A percentile compares a stretch with the other conserved stretches of the same genome.
Evolutionary conservation across 2,113 vertebrate species (phyloP).

Genomic region (Enhydra lutris): DNA sequence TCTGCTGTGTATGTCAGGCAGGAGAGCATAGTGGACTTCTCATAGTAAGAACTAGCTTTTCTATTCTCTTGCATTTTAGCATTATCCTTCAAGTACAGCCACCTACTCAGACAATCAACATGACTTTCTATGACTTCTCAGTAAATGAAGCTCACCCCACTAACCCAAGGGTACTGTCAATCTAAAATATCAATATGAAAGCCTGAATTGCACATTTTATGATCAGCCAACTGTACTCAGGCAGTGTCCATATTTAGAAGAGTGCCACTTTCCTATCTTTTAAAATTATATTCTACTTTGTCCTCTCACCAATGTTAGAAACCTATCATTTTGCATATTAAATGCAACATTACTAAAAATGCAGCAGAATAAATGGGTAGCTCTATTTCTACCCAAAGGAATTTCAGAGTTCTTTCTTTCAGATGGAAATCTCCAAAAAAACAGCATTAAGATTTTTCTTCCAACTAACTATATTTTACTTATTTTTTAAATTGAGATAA

Average conservation of each 20-base stretch:
- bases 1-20: background rate
- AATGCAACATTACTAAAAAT: constrained; percentile 80
- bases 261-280: constrained; percentile 79
- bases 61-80: constrained; percentile 66
- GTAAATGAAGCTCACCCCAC: constrained; percentile 76
- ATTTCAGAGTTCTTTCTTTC: constrained; percentile 73
- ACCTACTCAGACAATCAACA: constrained; percentile 81
- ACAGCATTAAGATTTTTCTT: constrained; percentile 43
- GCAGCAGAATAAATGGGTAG: constrained; percentile 74
- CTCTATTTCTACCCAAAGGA: constrained; percentile 62
- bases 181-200: constrained; percentile 79
- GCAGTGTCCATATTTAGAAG: constrained; percentile 76
- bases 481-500: background rate
- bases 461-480: background rate
- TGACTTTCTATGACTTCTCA: constrained; percentile 78
- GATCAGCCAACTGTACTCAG: constrained; percentile 80
- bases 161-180: constrained; percentile 76
- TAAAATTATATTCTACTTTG: constrained; percentile 77
- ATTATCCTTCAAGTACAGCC: constrained; percentile 62
- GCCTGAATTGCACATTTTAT: constrained; percentile 80
- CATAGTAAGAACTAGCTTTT: constrained; percentile 48
- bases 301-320: constrained; percentile 74
- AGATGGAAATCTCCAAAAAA: constrained; percentile 67
- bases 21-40: background rate
- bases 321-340: constrained; percentile 81